Base-by-base conservation (phyloP, 2,888 invertebrate species). In the Drosophila prolongata region DNA sequence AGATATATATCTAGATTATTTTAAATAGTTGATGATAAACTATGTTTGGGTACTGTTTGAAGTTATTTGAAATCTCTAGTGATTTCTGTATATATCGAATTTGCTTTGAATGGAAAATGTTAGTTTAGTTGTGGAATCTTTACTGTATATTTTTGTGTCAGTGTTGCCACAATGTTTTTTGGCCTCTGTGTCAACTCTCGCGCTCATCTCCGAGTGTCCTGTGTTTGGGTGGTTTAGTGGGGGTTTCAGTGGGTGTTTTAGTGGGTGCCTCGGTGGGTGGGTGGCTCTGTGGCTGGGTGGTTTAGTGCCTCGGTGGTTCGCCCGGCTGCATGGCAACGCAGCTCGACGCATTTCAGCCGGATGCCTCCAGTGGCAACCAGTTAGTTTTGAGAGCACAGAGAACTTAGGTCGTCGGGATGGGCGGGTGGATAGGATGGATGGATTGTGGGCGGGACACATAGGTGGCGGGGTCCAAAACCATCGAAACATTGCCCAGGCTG, bases 401-500 rank as follows among this genome's bases (percentile, higher is more conserved):
- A 56, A 59, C 37, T 67, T 56, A 13, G 62, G 35, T 24, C 14
- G 9, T 6, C 14, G 37, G 42, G 27, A 13, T 44, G 16, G n/a
- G 4, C 1, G 11, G 42, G 11, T 37, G 38, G 19, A 5, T 16
- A 13, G 27, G 50, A 6, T 13, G 4, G 10, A n/a, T 37, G 27
- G 30, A 34, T 61, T n/a, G 61, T n/a, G 40, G 50, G 47, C 34
- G 34, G 30, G 14, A 30, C 11, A 49, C 24, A 27, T 65, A 62
- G 64, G 64, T 66, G 38, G 38, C 47, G 47, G 65, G 56, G 57
- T 50, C 56, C 67, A 11, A 49, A 49, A 50, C 43, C 50, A 35
- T 57, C 38, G 46, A 61, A 61, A 68, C 67, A 65, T 65, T 60
- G 75, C 38, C 62, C 72, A 74, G 62, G 46, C 46, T 30, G 46